These are phyloP conservation scores for Tridacna crocea DNA, from an alignment of 2,888 invertebrate genomes.

Conservation along the genomic window DNA sequence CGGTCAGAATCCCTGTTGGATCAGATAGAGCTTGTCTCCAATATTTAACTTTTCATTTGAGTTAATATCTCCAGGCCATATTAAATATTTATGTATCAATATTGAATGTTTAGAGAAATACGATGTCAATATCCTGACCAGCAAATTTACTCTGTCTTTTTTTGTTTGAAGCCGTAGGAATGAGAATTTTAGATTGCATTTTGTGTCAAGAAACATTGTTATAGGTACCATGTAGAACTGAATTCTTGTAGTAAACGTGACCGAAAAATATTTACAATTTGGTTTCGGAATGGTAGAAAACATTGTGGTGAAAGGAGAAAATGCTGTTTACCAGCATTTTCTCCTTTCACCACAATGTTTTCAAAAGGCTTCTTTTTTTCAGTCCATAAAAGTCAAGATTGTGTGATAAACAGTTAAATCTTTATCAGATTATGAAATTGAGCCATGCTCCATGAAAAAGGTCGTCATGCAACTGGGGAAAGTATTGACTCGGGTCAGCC, in stretches of 20 bases:
- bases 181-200: background rate
- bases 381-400: too few species aligned
- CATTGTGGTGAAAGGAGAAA: background rate
- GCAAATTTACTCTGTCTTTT: background rate
- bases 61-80: background rate
- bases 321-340: background rate
- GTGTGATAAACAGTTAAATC: too few species aligned
- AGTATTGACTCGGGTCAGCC: too few species aligned
- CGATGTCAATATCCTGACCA: background rate
- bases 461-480: too few species aligned
- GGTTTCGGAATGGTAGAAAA: background rate
- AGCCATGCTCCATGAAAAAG: too few species aligned
- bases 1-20: too few species aligned
- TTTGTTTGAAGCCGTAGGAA: background rate
- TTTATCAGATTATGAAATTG: too few species aligned
- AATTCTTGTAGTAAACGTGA: background rate
- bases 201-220: background rate
- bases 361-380: too few species aligned
- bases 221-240: background rate
- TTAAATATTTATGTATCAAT: slow-evolving; percentile 24
- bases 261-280: too few species aligned
- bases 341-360: too few species aligned
- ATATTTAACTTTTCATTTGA: slow-evolving; percentile 19
- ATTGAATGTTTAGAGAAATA: slow-evolving; percentile 18
- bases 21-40: too few species aligned